phyloP scores from a whole-genome alignment of 2,888 invertebrate species.

The Crossocerus cetratus region DNA sequence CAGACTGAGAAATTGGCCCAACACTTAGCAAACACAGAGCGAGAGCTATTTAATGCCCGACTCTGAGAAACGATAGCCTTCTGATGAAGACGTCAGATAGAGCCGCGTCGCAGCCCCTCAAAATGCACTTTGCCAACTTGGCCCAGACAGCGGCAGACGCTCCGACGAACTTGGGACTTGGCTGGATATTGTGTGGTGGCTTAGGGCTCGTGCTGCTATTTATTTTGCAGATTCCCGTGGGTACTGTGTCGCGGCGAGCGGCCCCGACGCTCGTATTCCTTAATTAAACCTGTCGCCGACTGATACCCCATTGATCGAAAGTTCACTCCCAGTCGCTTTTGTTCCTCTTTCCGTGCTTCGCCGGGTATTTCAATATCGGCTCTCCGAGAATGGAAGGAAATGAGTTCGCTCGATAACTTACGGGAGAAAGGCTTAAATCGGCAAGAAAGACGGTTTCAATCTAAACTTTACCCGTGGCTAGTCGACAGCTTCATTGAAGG shows the following conservation, averaged over 20 bases:
- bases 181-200: conserved; percentile 22
- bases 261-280: neutral
- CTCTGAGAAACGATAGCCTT: conserved; percentile 25
- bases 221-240: neutral
- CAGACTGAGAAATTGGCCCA: conserved; percentile 34
- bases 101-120: conserved; percentile 17
- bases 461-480: too few species aligned
- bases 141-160: neutral
- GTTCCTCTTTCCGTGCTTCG: neutral
- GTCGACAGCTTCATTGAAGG: too few species aligned
- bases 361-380: neutral
- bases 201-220: conserved; percentile 1
- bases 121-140: conserved; percentile 37
- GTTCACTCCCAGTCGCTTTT: conserved; percentile 8
- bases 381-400: too few species aligned
- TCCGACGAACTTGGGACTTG: conserved; percentile 36
- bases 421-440: too few species aligned
- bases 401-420: too few species aligned
- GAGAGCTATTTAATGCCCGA: conserved; percentile 34
- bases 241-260: neutral
- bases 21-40: conserved; percentile 42
- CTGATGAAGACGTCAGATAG: conserved; percentile 35
- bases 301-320: neutral
- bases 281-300: neutral
- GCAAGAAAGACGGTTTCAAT: too few species aligned